phyloP scores from a whole-genome alignment of 2,797 vertebrate species.

The Hydrocynus forskahlii region DNA sequence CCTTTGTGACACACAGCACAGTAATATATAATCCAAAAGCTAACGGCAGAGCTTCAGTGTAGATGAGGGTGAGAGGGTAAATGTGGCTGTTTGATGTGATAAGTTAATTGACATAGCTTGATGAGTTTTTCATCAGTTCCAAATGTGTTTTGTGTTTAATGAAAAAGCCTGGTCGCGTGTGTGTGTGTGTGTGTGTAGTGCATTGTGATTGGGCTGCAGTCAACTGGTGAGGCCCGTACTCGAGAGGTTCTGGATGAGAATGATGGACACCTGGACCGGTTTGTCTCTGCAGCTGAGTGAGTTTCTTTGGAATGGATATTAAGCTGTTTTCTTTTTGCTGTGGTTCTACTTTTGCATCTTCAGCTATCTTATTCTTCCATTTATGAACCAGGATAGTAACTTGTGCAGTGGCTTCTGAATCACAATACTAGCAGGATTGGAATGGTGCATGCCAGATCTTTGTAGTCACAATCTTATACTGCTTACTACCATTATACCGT shows the following conservation, averaged over 20 bases:
- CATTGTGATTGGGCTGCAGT: conserved; percentile 95
- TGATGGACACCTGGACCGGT: conserved; percentile 92
- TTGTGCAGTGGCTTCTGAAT: no score
- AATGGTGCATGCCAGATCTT: no score
- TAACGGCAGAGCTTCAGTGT: not conserved
- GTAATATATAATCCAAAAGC: not conserved
- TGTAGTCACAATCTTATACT: no score
- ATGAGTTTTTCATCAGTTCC: not conserved
- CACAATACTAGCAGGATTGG: no score
- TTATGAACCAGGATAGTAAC: no score
- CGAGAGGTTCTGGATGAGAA: conserved; percentile 96
- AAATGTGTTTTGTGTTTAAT: not conserved
- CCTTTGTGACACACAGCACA: not conserved
- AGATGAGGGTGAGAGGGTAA: not conserved
- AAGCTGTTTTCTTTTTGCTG: not conserved
- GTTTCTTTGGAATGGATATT: conserved; percentile 61
- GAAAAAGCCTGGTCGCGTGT: not conserved
- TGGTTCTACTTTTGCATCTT: not conserved
- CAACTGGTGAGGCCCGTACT: conserved; percentile 96
- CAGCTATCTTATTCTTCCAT: no score
- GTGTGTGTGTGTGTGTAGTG: conserved; percentile 74
- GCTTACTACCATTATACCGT: no score
- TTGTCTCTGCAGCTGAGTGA: conserved; percentile 97
- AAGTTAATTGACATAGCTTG: not conserved
- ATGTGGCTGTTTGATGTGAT: not conserved